A percentile compares a stretch with the other conserved stretches of the same genome.
phyloP scores from a whole-genome alignment of 2,888 invertebrate species.

The Gari tellinella region DNA sequence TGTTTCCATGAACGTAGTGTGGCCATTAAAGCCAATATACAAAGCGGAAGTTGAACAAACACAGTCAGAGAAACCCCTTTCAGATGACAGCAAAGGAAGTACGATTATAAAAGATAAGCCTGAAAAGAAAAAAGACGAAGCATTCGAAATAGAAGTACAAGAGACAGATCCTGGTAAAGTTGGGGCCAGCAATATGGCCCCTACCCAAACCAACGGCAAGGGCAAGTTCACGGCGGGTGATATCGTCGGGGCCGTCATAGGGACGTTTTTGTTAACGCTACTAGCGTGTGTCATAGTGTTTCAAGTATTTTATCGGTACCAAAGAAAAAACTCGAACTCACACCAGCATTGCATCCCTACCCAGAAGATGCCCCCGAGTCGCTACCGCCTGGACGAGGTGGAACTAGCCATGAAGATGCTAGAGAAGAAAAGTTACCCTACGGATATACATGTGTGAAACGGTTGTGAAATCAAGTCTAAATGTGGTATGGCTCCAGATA shows the following conservation, averaged over 20 bases:
- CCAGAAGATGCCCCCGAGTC: slow-evolving; percentile 55
- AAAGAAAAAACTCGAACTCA: slow-evolving; percentile 36
- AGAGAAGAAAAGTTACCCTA: slow-evolving; percentile 33
- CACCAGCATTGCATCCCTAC: slow-evolving; percentile 12
- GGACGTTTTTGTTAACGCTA: slow-evolving; percentile 82
- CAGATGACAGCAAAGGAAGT: slow-evolving; percentile 7
- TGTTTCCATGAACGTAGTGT: slow-evolving; percentile 81
- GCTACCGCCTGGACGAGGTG: slow-evolving; percentile 55
- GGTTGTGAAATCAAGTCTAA: too few relatives aligned
- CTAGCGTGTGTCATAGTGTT: slow-evolving; percentile 78
- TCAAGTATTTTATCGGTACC: slow-evolving; percentile 71
- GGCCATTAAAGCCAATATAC: slow-evolving; percentile 68
- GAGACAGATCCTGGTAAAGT: slow-evolving; percentile 21
- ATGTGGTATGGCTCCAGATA: too few relatives aligned
- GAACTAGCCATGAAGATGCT: slow-evolving; percentile 61
- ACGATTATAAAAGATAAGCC: slow-evolving; percentile 18
- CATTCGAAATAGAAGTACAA: slow-evolving; percentile 5
- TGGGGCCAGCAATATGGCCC: slow-evolving; percentile 17
- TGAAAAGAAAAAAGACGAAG: slow-evolving; percentile 12
- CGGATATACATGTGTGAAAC: slow-evolving; percentile 53
- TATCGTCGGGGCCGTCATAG: slow-evolving; percentile 82
- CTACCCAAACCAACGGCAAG: slow-evolving; percentile 30
- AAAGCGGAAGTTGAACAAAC: slow-evolving; percentile 17
- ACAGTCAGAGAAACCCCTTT: slow-evolving; percentile 22
- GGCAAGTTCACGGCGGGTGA: slow-evolving; percentile 78